Percentiles rank a stretch among this genome's conserved stretches.
These are phyloP conservation scores for Platyrinchus mystaceus DNA, from an alignment of 2,797 vertebrate genomes.

Conservation along the genomic window DNA sequence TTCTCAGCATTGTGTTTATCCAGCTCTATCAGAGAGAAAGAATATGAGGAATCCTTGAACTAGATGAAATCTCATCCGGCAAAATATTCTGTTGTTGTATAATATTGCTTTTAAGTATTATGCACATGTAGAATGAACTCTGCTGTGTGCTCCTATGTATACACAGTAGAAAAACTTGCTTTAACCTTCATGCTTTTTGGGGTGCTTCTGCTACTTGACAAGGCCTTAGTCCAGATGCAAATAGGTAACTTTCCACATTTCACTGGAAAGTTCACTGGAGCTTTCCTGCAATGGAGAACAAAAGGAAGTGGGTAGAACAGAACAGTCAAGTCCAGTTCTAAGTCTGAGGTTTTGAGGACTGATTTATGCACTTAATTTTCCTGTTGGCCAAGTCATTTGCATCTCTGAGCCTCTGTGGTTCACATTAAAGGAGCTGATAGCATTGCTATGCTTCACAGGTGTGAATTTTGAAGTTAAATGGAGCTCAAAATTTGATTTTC, in stretches of 20 bases:
- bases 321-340: not conserved
- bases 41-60: not conserved
- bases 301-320: not conserved
- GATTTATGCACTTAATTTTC: not conserved
- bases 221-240: not conserved
- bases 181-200: not conserved
- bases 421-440: not conserved
- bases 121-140: not conserved
- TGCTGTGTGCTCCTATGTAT: fast-evolving
- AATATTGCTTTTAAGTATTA: not conserved
- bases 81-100: not conserved
- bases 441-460: not conserved
- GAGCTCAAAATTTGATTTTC: not conserved
- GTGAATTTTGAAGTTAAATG: not conserved
- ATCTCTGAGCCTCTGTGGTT: not conserved
- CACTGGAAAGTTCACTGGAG: not conserved
- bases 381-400: not conserved
- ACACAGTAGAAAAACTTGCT: not conserved
- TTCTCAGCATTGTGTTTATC: not conserved
- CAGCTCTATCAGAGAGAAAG: not conserved
- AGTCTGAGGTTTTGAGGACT: not conserved
- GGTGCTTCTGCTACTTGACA: not conserved
- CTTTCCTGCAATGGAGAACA: not conserved
- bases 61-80: not conserved
- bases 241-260: not conserved